Conservation (phyloP, 2,797 vertebrate genomes). For the Spinibarbus caldwelli region DNA sequence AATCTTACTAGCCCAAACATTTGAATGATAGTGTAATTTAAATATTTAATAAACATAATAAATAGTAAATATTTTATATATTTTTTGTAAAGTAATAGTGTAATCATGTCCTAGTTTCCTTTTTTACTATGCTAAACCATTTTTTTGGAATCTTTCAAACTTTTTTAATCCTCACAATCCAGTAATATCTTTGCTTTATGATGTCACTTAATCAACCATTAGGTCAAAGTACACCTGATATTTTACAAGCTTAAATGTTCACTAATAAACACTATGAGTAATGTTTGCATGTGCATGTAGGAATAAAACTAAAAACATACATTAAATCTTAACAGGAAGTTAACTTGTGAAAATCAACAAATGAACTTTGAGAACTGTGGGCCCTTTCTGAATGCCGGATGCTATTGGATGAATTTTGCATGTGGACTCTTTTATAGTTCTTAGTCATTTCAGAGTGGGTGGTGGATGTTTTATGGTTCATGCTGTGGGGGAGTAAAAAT, state of each 20-base stretch:
- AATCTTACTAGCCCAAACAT: too few relatives aligned
- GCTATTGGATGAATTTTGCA: not conserved
- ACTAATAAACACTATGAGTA: not conserved
- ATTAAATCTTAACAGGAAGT: not conserved
- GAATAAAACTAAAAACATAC: not conserved
- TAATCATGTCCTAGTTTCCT: too few relatives aligned
- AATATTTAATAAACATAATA: too few relatives aligned
- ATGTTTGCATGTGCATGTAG: not conserved
- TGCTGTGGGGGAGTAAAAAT: not conserved
- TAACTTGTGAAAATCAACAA: not conserved
- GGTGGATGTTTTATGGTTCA: not conserved
- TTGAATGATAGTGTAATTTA: too few relatives aligned
- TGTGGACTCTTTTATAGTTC: not conserved
- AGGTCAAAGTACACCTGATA: conserved; percentile 11
- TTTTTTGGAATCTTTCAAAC: not conserved
- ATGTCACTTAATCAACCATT: conserved; percentile 24
- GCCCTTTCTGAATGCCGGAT: not conserved
- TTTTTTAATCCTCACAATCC: not conserved
- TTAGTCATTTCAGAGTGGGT: not conserved
- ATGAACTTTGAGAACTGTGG: not conserved
- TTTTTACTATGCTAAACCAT: not conserved
- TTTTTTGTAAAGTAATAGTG: too few relatives aligned
- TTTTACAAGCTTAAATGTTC: not conserved
- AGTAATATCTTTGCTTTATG: conserved; percentile 8
- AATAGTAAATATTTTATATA: too few relatives aligned